Evolutionary conservation across 2,113 vertebrate genomes (phyloP), one percentile per base, ranked within the genome.

Genomic region (Galemys pyrenaicus): DNA sequence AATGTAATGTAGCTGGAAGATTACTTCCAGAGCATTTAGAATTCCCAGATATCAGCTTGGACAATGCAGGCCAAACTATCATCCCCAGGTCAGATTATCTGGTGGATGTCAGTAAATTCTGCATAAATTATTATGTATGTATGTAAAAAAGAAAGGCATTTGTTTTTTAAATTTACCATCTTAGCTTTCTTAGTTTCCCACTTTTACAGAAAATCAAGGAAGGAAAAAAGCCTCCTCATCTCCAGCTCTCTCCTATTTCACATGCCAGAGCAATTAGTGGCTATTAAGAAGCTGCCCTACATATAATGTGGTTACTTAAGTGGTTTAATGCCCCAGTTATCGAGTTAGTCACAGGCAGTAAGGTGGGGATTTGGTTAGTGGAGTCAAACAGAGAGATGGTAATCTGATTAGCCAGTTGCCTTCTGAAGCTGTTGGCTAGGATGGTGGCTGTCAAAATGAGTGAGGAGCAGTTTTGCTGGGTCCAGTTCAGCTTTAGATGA

Each of bases 331-430:
- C 46, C 75, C 67, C 54, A n/a, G 82, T 67, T 94, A 92, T 56
- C 80, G 54, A 68, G 92, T 93, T 78, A 96, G 80, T 58, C 67
- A 41, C 77, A 35, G 82, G 83, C 75, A 84, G 84, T 32, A 26
- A 94, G 75, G 65, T 89, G 77, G 60, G 87, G 89, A 88, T 81
- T 91, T 89, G 70, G 96, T 92, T 93, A 93, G 87, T 44, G 60
- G 77, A 65, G 73, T 92, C 92, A 81, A 41, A 87, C n/a, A 35
- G 65, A 71, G 86, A 73, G 64, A 73, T 37, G 41, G 46, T 37
- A 28, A 94, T 87, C 92, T 81, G 60, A 96, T 91, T 87, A 93
- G 60, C 37, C 46, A n/a, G 83, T 77, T 93, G 89, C 75, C 46
- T n/a, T 87, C 41, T 70, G 89, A 87, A 83, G 78, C 49, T 64